Percentiles rank a stretch among this genome's conserved stretches.
Evolutionary conservation across 92 coral and sea anemone species (phyloP).

Genomic region (Zoanthus sociatus): DNA sequence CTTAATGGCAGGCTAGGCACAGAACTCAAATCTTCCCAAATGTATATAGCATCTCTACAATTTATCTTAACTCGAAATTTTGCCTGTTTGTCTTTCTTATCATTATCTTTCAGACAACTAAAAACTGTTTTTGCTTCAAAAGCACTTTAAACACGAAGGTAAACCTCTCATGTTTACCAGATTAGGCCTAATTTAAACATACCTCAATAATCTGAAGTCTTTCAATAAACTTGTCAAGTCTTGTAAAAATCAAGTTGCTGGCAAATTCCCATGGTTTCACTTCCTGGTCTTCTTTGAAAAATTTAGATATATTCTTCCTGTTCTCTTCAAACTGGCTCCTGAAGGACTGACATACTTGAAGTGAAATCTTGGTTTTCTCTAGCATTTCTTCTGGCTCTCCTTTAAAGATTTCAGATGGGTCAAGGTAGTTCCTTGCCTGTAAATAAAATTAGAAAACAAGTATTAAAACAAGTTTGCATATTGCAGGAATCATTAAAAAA

Average conservation of each 20-base stretch:
- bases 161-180: background rate
- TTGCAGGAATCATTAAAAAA: background rate
- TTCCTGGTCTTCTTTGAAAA: slow-evolving; percentile 86
- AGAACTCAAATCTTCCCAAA: no score
- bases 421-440: slow-evolving; percentile 93
- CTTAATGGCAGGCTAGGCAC: no score
- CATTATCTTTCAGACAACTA: no score
- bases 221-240: slow-evolving; percentile 91
- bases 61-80: no score
- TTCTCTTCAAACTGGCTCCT: slow-evolving; percentile 83
- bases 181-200: background rate
- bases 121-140: no score
- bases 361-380: slow-evolving; percentile 86
- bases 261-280: slow-evolving; percentile 98
- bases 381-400: slow-evolving; percentile 93
- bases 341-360: slow-evolving; percentile 82
- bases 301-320: slow-evolving; percentile 86
- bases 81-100: background rate
- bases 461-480: no score
- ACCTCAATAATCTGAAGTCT: slow-evolving; percentile 94
- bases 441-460: no score
- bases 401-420: slow-evolving; percentile 98
- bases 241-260: slow-evolving; percentile 90
- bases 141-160: background rate
- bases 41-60: no score